A percentile compares a stretch with the other conserved stretches of the same genome.
Conservation (phyloP, 2,888 invertebrate species). For the Noctua comes region DNA sequence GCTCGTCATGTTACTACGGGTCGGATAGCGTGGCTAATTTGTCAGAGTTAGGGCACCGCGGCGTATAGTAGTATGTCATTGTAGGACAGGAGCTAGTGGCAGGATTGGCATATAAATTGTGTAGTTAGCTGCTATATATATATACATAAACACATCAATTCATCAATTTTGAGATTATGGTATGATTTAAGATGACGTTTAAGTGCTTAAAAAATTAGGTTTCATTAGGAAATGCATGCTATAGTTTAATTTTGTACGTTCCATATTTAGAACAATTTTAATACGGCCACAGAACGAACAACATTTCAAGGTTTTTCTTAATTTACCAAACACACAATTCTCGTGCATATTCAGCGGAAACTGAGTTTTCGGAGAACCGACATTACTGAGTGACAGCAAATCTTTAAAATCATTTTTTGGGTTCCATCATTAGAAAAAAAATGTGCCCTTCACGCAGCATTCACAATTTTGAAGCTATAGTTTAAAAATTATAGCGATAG, state of each 20-base stretch:
- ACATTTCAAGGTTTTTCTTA: neutral
- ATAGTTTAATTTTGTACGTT: neutral
- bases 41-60: slow-evolving; percentile 25
- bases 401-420: neutral
- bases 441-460: neutral
- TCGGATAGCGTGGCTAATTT: slow-evolving; percentile 43
- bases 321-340: neutral
- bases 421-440: neutral
- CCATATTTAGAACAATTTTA: neutral
- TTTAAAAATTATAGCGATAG: no score
- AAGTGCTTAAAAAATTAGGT: neutral
- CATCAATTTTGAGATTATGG: no score
- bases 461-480: neutral
- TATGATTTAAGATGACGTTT: neutral
- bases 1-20: slow-evolving; percentile 46
- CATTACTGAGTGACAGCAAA: neutral
- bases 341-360: neutral
- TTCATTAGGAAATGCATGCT: neutral
- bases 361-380: neutral
- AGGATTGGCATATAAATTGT: slow-evolving; percentile 19
- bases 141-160: no score
- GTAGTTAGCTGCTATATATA: neutral
- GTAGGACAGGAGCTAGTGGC: slow-evolving; percentile 3
- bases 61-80: slow-evolving; percentile 16
- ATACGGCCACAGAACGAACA: no score